Evolutionary conservation across 2,888 invertebrate species (phyloP), one percentile per base, ranked within the genome.

Genomic region (Pimpla rufipes): DNA sequence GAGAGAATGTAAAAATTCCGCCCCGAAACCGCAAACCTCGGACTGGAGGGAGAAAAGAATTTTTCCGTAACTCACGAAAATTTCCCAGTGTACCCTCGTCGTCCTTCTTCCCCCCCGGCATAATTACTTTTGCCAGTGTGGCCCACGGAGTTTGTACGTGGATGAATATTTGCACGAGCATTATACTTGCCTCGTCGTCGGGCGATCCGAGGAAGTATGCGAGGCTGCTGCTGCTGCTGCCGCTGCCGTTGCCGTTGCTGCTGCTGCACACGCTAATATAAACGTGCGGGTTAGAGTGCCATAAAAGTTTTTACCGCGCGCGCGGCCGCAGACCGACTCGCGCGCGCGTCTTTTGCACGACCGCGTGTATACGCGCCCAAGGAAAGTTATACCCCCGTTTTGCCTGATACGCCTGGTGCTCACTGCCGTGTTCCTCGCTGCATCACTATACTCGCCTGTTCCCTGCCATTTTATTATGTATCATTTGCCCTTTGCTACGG

Each of bases 401-500:
- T 82, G 75, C 35, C 68, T 62, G 62, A 62, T 79, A 62, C 74
- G 82, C 64, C 77, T 78, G 59, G 62, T 79, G 57, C 80, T 75
- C 77, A 35, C 52, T 75, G 79, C 64, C 70, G 62, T 67, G 70
- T 76, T 79, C 59, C 74, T 47, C 57, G 62, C 66, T 59, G 62
- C 77, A 64, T 79, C 66, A 66, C 76, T 76, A 67, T 71, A 29
- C 59, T 21, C 45, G n/a, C 37, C 62, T 29, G 55, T 59, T 74
- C 67, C 68, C 70, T 74, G 77, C 77, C 77, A 83, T 83, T 83
- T 83, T 68, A 80, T 81, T 81, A 78, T 83, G 77, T 80, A 83
- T 80, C 80, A 81, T 83, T 83, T 83, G 83, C 83, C 83, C 83
- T 83, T 83, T 83, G 74, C 80, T 74, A 68, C 80, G 74, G 52